Evolutionary conservation across 2,113 vertebrate genomes (phyloP), one percentile per base, ranked within the genome.

Genomic region (Lampris incognitus): DNA sequence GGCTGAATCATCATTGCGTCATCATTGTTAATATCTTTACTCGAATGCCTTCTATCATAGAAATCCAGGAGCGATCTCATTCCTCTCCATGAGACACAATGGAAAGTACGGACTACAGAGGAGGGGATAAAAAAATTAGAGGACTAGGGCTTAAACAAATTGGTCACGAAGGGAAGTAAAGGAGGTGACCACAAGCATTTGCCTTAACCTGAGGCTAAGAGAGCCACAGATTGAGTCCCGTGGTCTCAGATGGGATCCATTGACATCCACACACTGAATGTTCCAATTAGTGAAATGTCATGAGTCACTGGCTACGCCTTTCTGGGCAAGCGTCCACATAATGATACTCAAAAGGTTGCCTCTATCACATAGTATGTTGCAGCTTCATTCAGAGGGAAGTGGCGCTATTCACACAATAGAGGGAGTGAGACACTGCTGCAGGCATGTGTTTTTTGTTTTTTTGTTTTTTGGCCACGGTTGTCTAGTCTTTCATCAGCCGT

Each of bases 251-350:
- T 79, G 76, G 75, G 63, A 62, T 46, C 54, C 68, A 61, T 65
- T 55, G 39, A 55, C 85, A 86, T 69, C 77, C 75, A 39, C 73
- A 76, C 54, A 58, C 65, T 40, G 3, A 79, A 81, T 69, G 75
- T 44, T 83, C 81, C 83, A 91, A 90, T 89, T 90, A 91, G 79
- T 71, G 80, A 89, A 90, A 91, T 90, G 85, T 77, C 87, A 89
- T 40, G 72, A 84, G 85, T 86, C 85, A 85, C 66, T 24, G 83
- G 71, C 69, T 81, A 49, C 67, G 77, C 81, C 63, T 72, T 75
- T 83, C 42, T n/a, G 69, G 48, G 48, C 74, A 74, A 64, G 66
- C 63, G 78, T 79, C 82, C 79, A 78, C 49, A 79, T 74, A 85
- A 78, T 87, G 78, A 74, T 62, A 59, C 11, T 88, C 78, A 87